Evolutionary conservation across 2,797 vertebrate genomes (phyloP), one percentile per base, ranked within the genome.

Genomic region (Coluber constrictor): DNA sequence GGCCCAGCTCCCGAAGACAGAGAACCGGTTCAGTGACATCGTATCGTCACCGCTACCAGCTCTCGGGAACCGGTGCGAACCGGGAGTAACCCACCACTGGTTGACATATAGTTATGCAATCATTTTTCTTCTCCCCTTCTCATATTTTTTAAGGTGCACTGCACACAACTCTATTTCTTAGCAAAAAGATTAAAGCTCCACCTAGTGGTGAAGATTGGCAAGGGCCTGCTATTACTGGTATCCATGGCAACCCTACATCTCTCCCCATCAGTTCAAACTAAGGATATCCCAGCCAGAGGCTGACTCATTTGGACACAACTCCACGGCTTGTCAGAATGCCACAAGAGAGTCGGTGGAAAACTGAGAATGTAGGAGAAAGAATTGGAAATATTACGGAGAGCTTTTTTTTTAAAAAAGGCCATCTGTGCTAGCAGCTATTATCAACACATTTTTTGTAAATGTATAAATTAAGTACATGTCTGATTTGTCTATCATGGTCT

Each of bases 161-260:
- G 18, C 9, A 11, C 20, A 5, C 37, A n/a, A 5, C 0, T 16
- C n/a, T 63, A 25, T 83, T 66, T 87, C 37, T 5, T 16, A 27
- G 51, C 32, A 87, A 90, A 93, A 90, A n/a, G 23, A 4, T 60
- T 70, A 8, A 13, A 90, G 79, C 54, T 13, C 92, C 92, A 61
- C 37, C 79, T 11, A 56, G 89, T 37, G 89, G 47, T 29, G 47
- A 56, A 9, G 32, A 1, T 12, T 13, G 10, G 32, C 51, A 86
- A 90, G 79, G 79, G 11, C 54, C 51, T 16, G 18, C 32, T 51
- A 59, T 60, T 43, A 32, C 66, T 13, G 37, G 43, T 89, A 27
- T 10, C 89, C 61, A 37, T 87, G 63, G 89, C 89, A 93, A 87
- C 89, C 7, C 54, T 74, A 55, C 60, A 93, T 90, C 89, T 57